These are phyloP conservation scores for Neuroscelio doddi DNA, from an alignment of 2,888 invertebrate genomes.

Conservation along the genomic window DNA sequence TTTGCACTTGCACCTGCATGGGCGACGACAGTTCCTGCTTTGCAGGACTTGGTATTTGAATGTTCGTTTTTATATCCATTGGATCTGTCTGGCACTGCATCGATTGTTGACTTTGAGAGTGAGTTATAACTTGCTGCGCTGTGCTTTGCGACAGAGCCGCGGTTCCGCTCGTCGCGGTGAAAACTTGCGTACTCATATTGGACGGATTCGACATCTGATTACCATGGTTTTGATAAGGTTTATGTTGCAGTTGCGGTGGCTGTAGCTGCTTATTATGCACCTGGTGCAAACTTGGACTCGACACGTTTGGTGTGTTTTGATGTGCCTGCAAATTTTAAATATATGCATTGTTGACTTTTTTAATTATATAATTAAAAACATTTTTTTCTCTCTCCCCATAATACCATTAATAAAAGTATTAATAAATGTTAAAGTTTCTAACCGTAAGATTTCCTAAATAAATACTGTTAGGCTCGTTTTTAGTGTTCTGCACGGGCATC, in stretches of 20 bases:
- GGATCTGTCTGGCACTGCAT: constrained; percentile 68
- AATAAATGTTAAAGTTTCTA: constrained; percentile 27
- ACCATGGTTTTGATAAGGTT: constrained; percentile 48
- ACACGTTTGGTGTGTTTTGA: constrained; percentile 32
- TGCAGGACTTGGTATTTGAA: constrained; percentile 59
- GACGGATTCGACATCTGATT: constrained; percentile 67
- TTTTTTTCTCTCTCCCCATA: not conserved
- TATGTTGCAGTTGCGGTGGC: constrained; percentile 38
- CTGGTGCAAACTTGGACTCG: constrained; percentile 54
- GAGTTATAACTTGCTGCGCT: constrained; percentile 49
- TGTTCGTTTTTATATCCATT: constrained; percentile 62
- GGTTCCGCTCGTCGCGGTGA: constrained; percentile 51
- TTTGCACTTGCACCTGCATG: constrained; percentile 61
- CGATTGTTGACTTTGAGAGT: constrained; percentile 58
- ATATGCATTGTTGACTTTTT: not conserved
- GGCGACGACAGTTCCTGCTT: constrained; percentile 65
- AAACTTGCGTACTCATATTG: constrained; percentile 59
- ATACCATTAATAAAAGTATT: not conserved
- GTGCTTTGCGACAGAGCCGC: constrained; percentile 56
- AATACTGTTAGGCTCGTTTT: constrained; percentile 49
- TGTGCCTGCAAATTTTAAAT: constrained; percentile 22
- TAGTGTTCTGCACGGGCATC: constrained; percentile 51
- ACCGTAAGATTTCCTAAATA: constrained; percentile 60
- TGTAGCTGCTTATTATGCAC: constrained; percentile 50
- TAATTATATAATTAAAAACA: not conserved